A percentile compares a stretch with the other conserved stretches of the same genome.
Conservation (phyloP, 2,797 vertebrate species). For the Urocyon cinereoargenteus region DNA sequence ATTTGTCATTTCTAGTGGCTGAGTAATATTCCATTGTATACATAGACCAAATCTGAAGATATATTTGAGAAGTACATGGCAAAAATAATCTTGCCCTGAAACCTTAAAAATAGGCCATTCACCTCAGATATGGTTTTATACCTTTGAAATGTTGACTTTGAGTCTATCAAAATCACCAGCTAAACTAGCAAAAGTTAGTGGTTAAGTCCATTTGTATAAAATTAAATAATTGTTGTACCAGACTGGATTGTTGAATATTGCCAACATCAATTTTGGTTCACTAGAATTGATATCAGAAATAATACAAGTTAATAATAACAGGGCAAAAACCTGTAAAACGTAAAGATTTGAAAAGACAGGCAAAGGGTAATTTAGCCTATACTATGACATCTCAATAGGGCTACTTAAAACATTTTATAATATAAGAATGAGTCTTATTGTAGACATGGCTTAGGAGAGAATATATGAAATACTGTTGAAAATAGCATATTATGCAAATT, state of each 20-base stretch:
- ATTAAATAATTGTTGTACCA: not conserved
- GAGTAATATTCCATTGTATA: no score
- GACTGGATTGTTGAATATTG: not conserved
- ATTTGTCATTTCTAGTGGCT: no score
- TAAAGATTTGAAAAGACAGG: not conserved
- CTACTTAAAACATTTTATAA: constrained; percentile 12
- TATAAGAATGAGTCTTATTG: not conserved
- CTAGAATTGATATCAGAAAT: not conserved
- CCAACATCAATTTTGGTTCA: not conserved
- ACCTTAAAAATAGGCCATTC: not conserved
- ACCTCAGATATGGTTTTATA: not conserved
- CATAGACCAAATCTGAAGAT: not conserved
- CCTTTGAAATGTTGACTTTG: constrained; percentile 18
- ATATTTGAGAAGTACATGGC: not conserved
- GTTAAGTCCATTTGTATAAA: not conserved
- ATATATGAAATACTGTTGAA: not conserved
- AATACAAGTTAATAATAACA: not conserved
- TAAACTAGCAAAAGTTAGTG: not conserved
- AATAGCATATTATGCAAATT: not conserved
- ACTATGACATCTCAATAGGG: not conserved
- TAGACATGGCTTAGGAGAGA: not conserved
- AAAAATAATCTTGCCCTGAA: not conserved
- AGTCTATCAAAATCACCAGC: not conserved
- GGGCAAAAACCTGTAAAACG: not conserved
- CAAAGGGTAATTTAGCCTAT: not conserved